These are phyloP conservation scores for Datnioides undecimradiatus DNA, from an alignment of 2,113 vertebrate genomes.

Conservation along the genomic window DNA sequence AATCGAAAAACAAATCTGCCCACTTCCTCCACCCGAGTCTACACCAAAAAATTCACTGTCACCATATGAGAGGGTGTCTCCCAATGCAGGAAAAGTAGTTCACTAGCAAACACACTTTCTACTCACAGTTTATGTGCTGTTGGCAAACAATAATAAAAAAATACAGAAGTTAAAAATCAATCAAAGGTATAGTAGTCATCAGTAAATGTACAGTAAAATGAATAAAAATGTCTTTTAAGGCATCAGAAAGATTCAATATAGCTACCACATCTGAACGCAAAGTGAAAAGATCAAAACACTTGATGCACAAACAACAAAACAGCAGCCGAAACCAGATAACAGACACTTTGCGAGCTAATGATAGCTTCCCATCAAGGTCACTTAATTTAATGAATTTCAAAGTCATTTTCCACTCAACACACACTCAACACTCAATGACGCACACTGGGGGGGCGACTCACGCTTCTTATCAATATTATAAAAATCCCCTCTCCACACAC, in stretches of 20 bases:
- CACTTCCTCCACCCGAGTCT: slow-evolving; percentile 60
- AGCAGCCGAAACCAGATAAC: slow-evolving; percentile 43
- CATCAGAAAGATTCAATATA: slow-evolving; percentile 9
- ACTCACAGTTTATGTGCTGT: slow-evolving; percentile 35
- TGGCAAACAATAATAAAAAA: slow-evolving; percentile 35
- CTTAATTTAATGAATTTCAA: slow-evolving; percentile 41
- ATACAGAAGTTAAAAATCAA: slow-evolving; percentile 31
- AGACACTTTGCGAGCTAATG: slow-evolving; percentile 8
- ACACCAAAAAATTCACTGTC: slow-evolving; percentile 52
- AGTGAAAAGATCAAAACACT: slow-evolving; percentile 18
- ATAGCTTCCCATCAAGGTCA: slow-evolving; percentile 20
- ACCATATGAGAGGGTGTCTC: slow-evolving; percentile 32
- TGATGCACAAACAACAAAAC: slow-evolving; percentile 24
- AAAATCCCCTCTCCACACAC: slow-evolving; percentile 10
- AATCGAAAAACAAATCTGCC: slow-evolving; percentile 46
- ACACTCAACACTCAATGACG: slow-evolving; percentile 19
- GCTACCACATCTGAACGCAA: slow-evolving; percentile 9
- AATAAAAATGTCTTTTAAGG: slow-evolving; percentile 17
- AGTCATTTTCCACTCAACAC: slow-evolving; percentile 39
- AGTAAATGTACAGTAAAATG: slow-evolving; percentile 39
- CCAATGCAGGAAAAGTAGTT: slow-evolving; percentile 2
- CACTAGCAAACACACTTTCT: slow-evolving; percentile 20
- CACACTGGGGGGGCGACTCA: not conserved
- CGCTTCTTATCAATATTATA: slow-evolving; percentile 5
- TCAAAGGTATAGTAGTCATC: slow-evolving; percentile 9